Evolutionary conservation across 2,888 invertebrate genomes (phyloP).

Genomic region (Himalopsyche kuldschensis): DNA sequence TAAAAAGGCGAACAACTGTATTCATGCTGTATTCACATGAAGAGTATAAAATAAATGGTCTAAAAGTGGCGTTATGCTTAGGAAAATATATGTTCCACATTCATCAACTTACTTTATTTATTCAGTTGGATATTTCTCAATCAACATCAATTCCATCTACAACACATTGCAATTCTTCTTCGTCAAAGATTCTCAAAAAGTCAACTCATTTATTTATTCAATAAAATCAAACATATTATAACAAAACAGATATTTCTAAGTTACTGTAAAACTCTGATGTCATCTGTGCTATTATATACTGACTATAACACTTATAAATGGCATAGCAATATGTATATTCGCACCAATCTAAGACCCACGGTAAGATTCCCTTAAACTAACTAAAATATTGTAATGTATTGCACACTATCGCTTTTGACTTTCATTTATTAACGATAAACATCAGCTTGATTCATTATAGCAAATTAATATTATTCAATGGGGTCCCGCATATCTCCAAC

Average conservation of each 20-base stretch:
- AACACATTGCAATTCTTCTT: no score
- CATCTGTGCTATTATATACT: neutral
- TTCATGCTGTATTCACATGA: neutral
- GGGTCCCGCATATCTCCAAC: neutral
- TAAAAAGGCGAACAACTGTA: constrained; percentile 3
- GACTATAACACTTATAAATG: no score
- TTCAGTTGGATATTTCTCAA: no score
- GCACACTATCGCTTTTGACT: neutral
- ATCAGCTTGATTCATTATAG: neutral
- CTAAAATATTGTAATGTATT: neutral
- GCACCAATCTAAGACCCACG: neutral
- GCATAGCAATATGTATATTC: neutral
- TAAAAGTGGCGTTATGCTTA: neutral
- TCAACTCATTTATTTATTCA: neutral
- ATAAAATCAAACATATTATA: neutral
- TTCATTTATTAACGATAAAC: neutral
- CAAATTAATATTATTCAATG: neutral
- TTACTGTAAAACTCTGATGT: neutral
- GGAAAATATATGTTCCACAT: neutral
- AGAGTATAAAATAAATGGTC: neutral
- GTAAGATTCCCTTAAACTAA: neutral
- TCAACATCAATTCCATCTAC: no score
- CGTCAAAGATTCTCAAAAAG: no score
- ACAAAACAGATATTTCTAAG: neutral
- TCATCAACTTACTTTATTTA: no score